A percentile compares a stretch with the other conserved stretches of the same genome.
Evolutionary conservation across 2,797 vertebrate genomes (phyloP).

Genomic region (Champsocephalus esox): DNA sequence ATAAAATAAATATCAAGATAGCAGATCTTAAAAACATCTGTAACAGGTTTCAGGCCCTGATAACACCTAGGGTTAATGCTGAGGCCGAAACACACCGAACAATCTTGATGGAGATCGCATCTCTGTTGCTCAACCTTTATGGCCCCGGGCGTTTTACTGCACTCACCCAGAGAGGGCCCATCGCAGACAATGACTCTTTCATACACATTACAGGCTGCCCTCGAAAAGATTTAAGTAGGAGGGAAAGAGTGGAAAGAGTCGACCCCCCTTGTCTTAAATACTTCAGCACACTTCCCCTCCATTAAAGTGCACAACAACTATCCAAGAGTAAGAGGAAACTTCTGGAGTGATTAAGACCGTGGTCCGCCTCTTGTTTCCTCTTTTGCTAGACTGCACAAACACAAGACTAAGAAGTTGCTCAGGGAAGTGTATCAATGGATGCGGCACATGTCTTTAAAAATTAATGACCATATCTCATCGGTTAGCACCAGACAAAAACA

Average conservation of each 20-base stretch:
- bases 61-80: not conserved
- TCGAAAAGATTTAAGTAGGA: constrained; percentile 27
- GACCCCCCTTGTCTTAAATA: constrained; percentile 33
- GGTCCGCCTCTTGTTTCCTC: constrained; percentile 37
- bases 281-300: constrained; percentile 58
- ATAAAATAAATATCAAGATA: constrained; percentile 3
- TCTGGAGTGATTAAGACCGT: constrained; percentile 40
- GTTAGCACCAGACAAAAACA: not conserved
- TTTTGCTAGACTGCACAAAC: constrained; percentile 52
- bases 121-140: constrained; percentile 47
- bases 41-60: constrained; percentile 16
- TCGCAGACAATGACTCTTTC: constrained; percentile 63
- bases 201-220: constrained; percentile 31
- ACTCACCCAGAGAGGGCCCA: constrained; percentile 32
- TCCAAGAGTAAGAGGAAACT: constrained; percentile 56
- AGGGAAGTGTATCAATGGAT: constrained; percentile 8
- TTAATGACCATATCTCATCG: not conserved
- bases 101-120: constrained; percentile 22
- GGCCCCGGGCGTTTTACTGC: constrained; percentile 31
- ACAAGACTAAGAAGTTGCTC: constrained; percentile 23
- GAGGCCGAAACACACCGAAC: constrained; percentile 3
- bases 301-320: constrained; percentile 49
- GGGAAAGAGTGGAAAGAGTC: constrained; percentile 21
- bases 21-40: constrained; percentile 17
- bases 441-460: not conserved